phyloP scores from a whole-genome alignment of 2,797 vertebrate species.

The Mus caroli region DNA sequence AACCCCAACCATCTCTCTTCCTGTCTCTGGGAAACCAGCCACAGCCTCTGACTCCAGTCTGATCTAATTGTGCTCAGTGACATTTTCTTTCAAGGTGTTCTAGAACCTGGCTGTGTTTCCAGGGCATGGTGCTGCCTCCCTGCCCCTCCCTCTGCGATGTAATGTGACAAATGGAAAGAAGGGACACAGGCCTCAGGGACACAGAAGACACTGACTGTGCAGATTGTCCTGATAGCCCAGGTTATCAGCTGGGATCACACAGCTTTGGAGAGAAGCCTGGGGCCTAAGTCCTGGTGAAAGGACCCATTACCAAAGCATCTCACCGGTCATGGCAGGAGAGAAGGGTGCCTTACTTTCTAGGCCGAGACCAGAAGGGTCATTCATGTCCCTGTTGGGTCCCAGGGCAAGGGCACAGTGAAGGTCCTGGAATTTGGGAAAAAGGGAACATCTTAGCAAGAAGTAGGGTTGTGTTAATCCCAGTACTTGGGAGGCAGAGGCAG shows the following conservation, averaged over 20 bases:
- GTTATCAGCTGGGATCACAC: neutral
- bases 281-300: neutral
- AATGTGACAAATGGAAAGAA: neutral
- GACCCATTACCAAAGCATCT: neutral
- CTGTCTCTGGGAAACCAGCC: constrained; percentile 44
- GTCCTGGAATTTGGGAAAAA: neutral
- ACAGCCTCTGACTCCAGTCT: constrained; percentile 15
- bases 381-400: neutral
- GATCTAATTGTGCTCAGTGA: neutral
- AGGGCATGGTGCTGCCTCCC: constrained; percentile 43
- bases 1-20: neutral
- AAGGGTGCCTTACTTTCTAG: neutral
- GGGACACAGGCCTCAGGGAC: neutral
- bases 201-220: constrained; percentile 54
- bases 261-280: neutral
- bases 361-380: neutral
- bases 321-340: too few species aligned
- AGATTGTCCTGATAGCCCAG: neutral
- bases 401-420: neutral
- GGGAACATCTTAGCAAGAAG: neutral
- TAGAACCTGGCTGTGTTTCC: constrained; percentile 34
- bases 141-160: constrained; percentile 43
- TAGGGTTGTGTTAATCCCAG: neutral
- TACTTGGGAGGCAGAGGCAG: too few species aligned
- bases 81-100: constrained; percentile 37